A percentile compares a stretch with the other conserved stretches of the same genome.
These are phyloP conservation scores for Acrossocheilus wenchowensis DNA, from an alignment of 2,797 vertebrate species.

Conservation along the genomic window DNA sequence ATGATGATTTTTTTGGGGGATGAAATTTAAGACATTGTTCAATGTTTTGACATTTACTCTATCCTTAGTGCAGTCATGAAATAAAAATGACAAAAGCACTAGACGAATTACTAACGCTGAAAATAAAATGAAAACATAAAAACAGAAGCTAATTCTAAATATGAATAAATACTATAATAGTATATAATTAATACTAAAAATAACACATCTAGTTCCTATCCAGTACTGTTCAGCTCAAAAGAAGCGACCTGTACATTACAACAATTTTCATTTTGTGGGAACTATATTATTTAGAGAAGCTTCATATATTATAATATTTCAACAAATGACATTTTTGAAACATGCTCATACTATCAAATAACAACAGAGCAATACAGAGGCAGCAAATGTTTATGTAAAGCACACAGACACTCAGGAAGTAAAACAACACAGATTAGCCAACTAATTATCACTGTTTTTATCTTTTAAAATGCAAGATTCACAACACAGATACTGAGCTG, in stretches of 20 bases:
- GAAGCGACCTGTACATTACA: background rate
- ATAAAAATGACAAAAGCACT: background rate
- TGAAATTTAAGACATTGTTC: background rate
- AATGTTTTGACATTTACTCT: background rate
- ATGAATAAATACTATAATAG: background rate
- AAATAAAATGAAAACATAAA: background rate
- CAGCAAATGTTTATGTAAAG: background rate
- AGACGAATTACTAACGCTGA: background rate
- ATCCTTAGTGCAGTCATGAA: background rate
- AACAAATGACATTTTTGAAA: background rate
- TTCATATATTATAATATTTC: background rate
- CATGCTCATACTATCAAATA: background rate
- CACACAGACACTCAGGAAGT: background rate
- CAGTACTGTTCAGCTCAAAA: background rate
- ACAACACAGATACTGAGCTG: background rate
- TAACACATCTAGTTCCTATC: background rate
- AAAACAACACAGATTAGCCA: constrained; percentile 59
- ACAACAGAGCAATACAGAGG: background rate
- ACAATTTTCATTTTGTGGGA: background rate
- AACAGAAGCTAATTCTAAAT: background rate
- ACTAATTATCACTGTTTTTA: constrained; percentile 43
- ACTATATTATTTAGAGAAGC: background rate
- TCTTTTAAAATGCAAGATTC: background rate
- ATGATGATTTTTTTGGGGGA: background rate
- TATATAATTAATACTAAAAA: background rate